Conservation (phyloP, 1,140 invertebrate species). For the Drosophila insularis region DNA sequence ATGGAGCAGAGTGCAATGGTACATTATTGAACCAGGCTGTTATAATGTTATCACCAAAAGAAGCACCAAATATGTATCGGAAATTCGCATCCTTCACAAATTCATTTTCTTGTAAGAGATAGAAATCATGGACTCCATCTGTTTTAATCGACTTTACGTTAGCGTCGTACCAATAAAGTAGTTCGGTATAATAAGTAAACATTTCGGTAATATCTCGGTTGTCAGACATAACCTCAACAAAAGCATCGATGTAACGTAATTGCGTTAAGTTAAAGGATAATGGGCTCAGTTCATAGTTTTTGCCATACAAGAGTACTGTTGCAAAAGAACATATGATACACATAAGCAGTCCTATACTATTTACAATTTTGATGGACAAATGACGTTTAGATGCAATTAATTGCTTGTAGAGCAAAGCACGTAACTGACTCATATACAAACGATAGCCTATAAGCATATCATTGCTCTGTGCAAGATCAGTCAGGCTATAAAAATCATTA, state of each 20-base stretch:
- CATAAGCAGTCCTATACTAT: background rate
- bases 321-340: constrained; percentile 27
- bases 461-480: background rate
- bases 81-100: constrained; percentile 38
- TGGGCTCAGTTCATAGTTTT: constrained; percentile 27
- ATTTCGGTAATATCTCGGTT: constrained; percentile 4
- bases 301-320: constrained; percentile 42
- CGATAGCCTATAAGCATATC: background rate
- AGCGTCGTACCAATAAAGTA: constrained; percentile 59
- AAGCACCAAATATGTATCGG: constrained; percentile 43
- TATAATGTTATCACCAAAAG: constrained; percentile 18
- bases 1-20: constrained; percentile 53
- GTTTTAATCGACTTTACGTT: constrained; percentile 9
- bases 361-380: constrained; percentile 25
- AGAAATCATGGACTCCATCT: background rate
- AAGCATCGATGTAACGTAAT: constrained; percentile 24
- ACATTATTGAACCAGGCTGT: constrained; percentile 66
- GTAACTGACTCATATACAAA: background rate
- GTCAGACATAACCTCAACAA: constrained; percentile 32
- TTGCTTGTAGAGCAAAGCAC: constrained; percentile 36
- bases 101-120: constrained; percentile 18
- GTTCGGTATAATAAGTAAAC: constrained; percentile 40
- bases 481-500: constrained; percentile 21
- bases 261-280: constrained; percentile 47
- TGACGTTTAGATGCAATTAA: constrained; percentile 10